phyloP scores from a whole-genome alignment of 2,113 vertebrate species.

The Trematomus loennbergii region DNA sequence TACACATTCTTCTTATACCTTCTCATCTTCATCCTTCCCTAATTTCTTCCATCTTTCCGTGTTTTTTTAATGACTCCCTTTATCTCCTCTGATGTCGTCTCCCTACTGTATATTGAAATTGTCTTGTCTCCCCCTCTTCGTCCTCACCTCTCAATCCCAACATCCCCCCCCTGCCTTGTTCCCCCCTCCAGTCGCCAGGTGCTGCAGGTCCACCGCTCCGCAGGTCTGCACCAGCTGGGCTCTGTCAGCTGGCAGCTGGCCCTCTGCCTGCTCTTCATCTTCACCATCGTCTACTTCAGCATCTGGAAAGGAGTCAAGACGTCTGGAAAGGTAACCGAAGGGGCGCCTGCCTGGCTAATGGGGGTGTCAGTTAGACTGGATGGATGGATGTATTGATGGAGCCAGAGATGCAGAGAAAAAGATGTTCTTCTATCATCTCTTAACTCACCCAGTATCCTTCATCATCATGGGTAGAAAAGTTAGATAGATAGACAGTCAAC shows the following conservation, averaged over 20 bases:
- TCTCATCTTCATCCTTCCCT: constrained; percentile 1
- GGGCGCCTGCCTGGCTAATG: constrained; percentile 60
- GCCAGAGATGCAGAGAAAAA: constrained; percentile 17
- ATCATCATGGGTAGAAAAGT: constrained; percentile 12
- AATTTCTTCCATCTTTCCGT: neutral
- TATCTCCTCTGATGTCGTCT: neutral
- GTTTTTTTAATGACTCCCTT: neutral
- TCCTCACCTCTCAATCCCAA: constrained; percentile 9
- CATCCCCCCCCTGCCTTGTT: neutral
- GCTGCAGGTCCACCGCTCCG: constrained; percentile 91
- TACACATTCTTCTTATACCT: neutral
- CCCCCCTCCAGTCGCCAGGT: constrained; percentile 88
- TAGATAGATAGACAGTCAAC: constrained; percentile 12
- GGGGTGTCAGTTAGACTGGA: constrained; percentile 41
- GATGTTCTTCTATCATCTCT: constrained; percentile 13
- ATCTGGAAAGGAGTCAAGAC: constrained; percentile 99
- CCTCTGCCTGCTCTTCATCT: constrained; percentile 95
- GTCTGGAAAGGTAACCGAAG: constrained; percentile 92
- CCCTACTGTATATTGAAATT: neutral
- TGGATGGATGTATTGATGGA: constrained; percentile 45
- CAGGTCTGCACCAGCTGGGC: constrained; percentile 93
- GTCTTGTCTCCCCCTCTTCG: neutral
- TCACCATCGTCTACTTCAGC: constrained; percentile 96
- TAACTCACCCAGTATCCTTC: constrained; percentile 26
- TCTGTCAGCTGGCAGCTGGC: constrained; percentile 95